Base-by-base conservation (phyloP, 2,113 vertebrate genomes). In the Apistogramma diplotaenia region DNA sequence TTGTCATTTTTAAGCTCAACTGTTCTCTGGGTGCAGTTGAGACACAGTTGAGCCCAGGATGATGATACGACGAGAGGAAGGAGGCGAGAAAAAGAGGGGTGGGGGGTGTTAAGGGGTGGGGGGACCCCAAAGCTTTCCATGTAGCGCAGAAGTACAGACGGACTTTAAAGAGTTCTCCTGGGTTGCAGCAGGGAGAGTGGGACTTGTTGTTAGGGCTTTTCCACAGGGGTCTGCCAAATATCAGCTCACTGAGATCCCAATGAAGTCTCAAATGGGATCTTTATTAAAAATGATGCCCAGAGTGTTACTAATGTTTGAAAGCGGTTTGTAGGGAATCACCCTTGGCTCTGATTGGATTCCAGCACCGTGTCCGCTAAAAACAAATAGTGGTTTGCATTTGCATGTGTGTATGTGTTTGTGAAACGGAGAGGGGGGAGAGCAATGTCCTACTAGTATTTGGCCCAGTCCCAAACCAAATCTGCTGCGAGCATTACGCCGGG, bases 291-390 rank as follows among this genome's bases (percentile, higher is more conserved):
- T 53, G 40, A 77, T 57, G 59, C n/a, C 43, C 15, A 53, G 57
- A 10, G 16, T 57, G 35, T 85, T 71, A 23, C 70, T 35, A 70
- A 61, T 58, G 56, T 56, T 55, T 61, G 40, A 82, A 16, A 49
- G 76, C 15, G 23, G 33, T 53, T 74, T 54, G 51, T 46, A 25
- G 58, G 74, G 82, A 86, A 89, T 75, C 83, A 46, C 76, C 79
- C 51, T 75, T 78, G 67, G 73, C 80, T 82, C 31, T 85, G 83
- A 88, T 85, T 85, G 59, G 74, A 81, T 88, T 88, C 57, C 78
- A 77, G 65, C 55, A 29, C 71, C 10, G 35, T 55, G 21, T 51
- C 75, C 0, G 54, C 25, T 78, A 85, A 75, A 87, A 85, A 83
- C 73, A 83, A 81, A 72, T 67, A 35, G 51, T 33, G 31, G 31